Evolutionary conservation across 2,113 vertebrate genomes (phyloP).

Genomic region (Hydropotes inermis): DNA sequence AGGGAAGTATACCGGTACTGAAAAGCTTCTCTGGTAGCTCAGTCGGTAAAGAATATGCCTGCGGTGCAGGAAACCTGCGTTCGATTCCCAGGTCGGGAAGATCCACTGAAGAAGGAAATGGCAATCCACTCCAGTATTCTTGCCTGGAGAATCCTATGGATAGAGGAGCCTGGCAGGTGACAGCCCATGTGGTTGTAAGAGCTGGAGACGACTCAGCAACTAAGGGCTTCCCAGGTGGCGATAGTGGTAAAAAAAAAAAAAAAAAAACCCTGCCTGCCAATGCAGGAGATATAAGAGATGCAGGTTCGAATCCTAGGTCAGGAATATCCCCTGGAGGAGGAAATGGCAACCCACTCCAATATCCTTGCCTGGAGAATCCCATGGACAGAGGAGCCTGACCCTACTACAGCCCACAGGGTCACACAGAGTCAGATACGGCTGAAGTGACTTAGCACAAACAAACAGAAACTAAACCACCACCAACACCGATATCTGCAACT

Average conservation of each 20-base stretch:
- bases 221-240: too few species aligned
- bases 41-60: not conserved
- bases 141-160: not conserved
- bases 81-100: not conserved
- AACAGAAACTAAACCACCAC: not conserved
- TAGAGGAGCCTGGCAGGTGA: not conserved
- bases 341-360: too few species aligned
- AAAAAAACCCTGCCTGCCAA: too few species aligned
- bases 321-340: too few species aligned
- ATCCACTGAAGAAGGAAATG: not conserved
- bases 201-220: not conserved
- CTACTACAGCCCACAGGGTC: too few species aligned
- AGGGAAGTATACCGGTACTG: not conserved
- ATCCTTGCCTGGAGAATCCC: too few species aligned
- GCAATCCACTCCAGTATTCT: not conserved
- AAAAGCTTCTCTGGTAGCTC: not conserved
- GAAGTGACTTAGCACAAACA: too few species aligned
- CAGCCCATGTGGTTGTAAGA: not conserved
- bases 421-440: too few species aligned
- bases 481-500: not conserved
- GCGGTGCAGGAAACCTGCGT: not conserved
- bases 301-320: too few species aligned
- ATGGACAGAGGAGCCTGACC: too few species aligned
- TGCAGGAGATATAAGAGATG: too few species aligned
- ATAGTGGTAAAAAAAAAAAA: too few species aligned